These are phyloP conservation scores for Drosophila kambysellisi DNA, from an alignment of 2,888 invertebrate genomes.

Conservation along the genomic window DNA sequence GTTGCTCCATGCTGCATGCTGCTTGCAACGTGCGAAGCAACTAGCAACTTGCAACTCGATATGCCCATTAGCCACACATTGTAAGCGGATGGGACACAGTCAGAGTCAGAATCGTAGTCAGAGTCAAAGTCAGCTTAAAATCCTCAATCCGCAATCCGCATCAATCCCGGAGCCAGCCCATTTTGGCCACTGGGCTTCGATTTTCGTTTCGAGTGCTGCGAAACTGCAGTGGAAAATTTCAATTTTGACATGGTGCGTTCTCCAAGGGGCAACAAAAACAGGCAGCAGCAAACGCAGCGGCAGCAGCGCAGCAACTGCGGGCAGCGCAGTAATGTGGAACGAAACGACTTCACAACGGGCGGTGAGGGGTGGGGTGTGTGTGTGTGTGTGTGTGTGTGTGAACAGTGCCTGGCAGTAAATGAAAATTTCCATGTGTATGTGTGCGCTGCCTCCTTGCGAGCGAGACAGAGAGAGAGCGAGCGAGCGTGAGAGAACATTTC, in stretches of 20 bases:
- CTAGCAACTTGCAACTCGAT: constrained; percentile 54
- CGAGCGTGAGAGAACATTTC: constrained; percentile 58
- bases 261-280: constrained; percentile 40
- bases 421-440: constrained; percentile 13
- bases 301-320: constrained; percentile 44
- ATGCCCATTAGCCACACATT: constrained; percentile 62
- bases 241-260: constrained; percentile 73
- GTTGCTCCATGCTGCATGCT: constrained; percentile 31
- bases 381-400: constrained; percentile 11
- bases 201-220: constrained; percentile 62
- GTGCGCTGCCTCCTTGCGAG: constrained; percentile 9
- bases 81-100: constrained; percentile 22
- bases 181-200: constrained; percentile 66
- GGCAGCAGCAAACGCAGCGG: constrained; percentile 24
- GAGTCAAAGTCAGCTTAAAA: constrained; percentile 2
- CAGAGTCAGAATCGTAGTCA: background rate
- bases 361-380: constrained; percentile 27
- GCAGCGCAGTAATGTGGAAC: constrained; percentile 71
- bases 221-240: constrained; percentile 76
- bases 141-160: constrained; percentile 12
- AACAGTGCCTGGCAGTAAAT: constrained; percentile 9
- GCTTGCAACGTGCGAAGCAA: constrained; percentile 34
- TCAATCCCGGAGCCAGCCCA: constrained; percentile 32
- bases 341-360: constrained; percentile 57
- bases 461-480: background rate